A percentile compares a stretch with the other conserved stretches of the same genome.
These are phyloP conservation scores for Esperia sulphurella DNA, from an alignment of 2,888 invertebrate species.

Conservation along the genomic window DNA sequence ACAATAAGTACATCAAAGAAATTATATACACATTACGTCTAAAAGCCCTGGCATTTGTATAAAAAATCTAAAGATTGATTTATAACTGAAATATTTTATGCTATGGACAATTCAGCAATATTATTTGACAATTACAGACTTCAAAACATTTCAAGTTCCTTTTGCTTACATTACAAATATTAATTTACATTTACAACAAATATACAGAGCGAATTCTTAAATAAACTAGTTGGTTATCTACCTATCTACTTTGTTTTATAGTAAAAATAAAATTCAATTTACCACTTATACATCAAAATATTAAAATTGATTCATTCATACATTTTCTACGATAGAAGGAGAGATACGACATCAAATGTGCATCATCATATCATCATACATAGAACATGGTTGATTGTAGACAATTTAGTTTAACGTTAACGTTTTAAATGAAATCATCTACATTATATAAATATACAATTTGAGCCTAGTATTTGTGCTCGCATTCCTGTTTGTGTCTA, in stretches of 20 bases:
- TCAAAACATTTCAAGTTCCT: slow-evolving; percentile 2
- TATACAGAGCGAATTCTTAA: slow-evolving; percentile 38
- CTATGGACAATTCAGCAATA: slow-evolving; percentile 2
- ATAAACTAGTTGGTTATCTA: slow-evolving; percentile 34
- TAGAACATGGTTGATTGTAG: slow-evolving; percentile 6
- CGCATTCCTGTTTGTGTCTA: slow-evolving; percentile 47
- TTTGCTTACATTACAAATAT: slow-evolving; percentile 8
- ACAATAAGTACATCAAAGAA: slow-evolving; percentile 32
- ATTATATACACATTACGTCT: slow-evolving; percentile 39
- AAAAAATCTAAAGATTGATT: slow-evolving; percentile 15
- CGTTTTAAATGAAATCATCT: slow-evolving; percentile 53
- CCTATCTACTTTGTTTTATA: slow-evolving; percentile 27
- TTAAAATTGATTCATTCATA: slow-evolving; percentile 48
- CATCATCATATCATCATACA: slow-evolving; percentile 15
- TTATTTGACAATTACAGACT: not conserved
- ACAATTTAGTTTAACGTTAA: slow-evolving; percentile 11
- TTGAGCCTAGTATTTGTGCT: slow-evolving; percentile 73
- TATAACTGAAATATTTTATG: slow-evolving; percentile 8
- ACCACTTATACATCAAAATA: slow-evolving; percentile 35
- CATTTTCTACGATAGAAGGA: not conserved
- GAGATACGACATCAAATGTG: slow-evolving; percentile 39
- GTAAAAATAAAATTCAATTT: slow-evolving; percentile 35
- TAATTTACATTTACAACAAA: slow-evolving; percentile 49
- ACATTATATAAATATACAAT: slow-evolving; percentile 45
- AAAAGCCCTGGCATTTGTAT: slow-evolving; percentile 41